Evolutionary conservation across 2,797 vertebrate genomes (phyloP).

Genomic region (Brachyalestes nurse): DNA sequence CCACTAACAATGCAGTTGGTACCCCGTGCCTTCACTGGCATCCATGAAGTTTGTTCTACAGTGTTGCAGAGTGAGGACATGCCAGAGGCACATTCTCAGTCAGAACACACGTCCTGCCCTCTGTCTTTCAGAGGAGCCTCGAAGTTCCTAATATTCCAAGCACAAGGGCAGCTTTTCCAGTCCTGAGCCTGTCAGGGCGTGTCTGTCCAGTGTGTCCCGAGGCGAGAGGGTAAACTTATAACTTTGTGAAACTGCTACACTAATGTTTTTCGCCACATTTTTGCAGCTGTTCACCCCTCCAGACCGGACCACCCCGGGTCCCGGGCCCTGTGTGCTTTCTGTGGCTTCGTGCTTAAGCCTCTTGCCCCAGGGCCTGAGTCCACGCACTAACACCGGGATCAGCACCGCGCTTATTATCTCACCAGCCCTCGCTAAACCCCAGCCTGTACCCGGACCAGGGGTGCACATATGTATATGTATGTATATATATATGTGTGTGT

Average conservation of each 20-base stretch:
- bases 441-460: conserved; percentile 22
- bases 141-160: background rate
- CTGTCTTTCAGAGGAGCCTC: too few species aligned
- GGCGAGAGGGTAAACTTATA: conserved; percentile 29
- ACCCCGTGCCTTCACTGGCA: background rate
- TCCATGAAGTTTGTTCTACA: background rate
- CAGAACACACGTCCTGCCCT: background rate
- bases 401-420: conserved; percentile 34
- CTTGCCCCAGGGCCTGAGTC: conserved; percentile 32
- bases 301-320: conserved; percentile 44
- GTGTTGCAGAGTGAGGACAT: background rate
- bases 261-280: conserved; percentile 46
- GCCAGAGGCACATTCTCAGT: background rate
- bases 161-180: background rate
- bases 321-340: conserved; percentile 31
- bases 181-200: background rate
- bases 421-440: conserved; percentile 29
- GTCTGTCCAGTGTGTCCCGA: conserved; percentile 23
- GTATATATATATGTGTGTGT: background rate
- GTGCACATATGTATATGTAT: background rate
- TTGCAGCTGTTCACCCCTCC: conserved; percentile 39
- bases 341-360: conserved; percentile 33
- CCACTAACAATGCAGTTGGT: background rate
- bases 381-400: conserved; percentile 38
- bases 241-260: conserved; percentile 42